Conservation (phyloP, 2,888 invertebrate species). For the Erynnis tages region DNA sequence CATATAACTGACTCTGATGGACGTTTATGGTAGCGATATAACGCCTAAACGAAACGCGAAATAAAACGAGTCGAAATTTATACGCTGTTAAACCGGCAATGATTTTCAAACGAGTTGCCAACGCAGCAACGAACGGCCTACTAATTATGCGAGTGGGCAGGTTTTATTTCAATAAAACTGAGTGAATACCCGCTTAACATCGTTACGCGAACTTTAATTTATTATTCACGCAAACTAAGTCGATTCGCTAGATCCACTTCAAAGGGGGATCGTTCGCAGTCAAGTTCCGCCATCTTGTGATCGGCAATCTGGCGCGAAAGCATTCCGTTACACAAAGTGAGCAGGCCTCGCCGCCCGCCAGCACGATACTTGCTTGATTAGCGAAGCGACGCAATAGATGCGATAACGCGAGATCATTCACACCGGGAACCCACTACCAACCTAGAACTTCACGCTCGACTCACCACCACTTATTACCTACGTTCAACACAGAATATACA, state of each 20-base stretch:
- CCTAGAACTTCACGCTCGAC: slow-evolving; percentile 25
- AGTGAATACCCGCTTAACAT: neutral
- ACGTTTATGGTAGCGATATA: neutral
- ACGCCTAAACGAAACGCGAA: neutral
- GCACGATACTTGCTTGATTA: slow-evolving; percentile 40
- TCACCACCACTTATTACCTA: neutral
- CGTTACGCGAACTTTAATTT: neutral
- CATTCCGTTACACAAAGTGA: slow-evolving; percentile 56
- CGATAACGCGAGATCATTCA: slow-evolving; percentile 35
- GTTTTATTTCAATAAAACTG: too few relatives aligned
- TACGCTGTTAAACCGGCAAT: neutral
- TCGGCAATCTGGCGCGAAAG: slow-evolving; percentile 40
- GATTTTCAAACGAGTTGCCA: neutral
- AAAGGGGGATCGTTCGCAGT: slow-evolving; percentile 14
- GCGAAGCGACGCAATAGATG: slow-evolving; percentile 40
- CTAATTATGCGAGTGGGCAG: too few relatives aligned
- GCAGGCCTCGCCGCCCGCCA: slow-evolving; percentile 31
- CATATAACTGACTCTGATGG: slow-evolving; percentile 3
- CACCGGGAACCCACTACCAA: slow-evolving; percentile 33
- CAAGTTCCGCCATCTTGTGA: slow-evolving; percentile 41
- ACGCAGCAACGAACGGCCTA: neutral
- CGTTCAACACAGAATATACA: too few relatives aligned
- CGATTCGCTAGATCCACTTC: neutral
- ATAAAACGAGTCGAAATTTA: slow-evolving; percentile 4
- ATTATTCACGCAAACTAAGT: neutral